Percentiles rank a stretch among this genome's conserved stretches.
These are phyloP conservation scores for Tupiocoris notatus DNA, from an alignment of 2,888 invertebrate genomes.

Conservation along the genomic window DNA sequence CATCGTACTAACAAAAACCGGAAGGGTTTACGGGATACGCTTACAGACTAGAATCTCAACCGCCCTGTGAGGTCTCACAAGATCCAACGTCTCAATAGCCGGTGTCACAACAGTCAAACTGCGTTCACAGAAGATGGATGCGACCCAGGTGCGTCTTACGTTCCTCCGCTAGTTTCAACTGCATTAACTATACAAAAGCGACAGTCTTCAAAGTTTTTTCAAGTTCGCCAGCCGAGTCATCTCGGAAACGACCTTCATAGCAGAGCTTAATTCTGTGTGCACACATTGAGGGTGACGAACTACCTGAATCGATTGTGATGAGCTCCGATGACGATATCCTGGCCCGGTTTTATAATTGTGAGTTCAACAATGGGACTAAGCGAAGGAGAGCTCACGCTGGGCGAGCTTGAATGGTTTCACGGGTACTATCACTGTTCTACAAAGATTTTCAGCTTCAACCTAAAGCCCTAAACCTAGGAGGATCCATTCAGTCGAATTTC, in stretches of 20 bases:
- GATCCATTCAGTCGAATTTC: background rate
- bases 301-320: background rate
- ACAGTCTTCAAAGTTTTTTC: background rate
- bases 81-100: background rate
- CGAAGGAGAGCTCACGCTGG: background rate
- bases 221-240: no score
- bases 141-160: background rate
- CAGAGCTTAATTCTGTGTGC: slow-evolving; percentile 30
- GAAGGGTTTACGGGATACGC: background rate
- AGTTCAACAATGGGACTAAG: background rate
- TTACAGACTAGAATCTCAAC: background rate
- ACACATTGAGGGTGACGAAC: slow-evolving; percentile 2
- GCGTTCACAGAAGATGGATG: background rate
- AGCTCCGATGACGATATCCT: background rate
- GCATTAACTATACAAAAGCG: background rate
- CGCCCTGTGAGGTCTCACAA: background rate
- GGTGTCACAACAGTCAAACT: background rate
- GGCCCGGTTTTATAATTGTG: background rate
- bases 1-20: no score
- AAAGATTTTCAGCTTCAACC: no score
- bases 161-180: background rate
- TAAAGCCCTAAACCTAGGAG: background rate
- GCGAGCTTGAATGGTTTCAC: background rate
- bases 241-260: slow-evolving; percentile 9
- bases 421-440: no score